Evolutionary conservation across 1,140 invertebrate species (phyloP).

Genomic region (Colletes latitarsis): DNA sequence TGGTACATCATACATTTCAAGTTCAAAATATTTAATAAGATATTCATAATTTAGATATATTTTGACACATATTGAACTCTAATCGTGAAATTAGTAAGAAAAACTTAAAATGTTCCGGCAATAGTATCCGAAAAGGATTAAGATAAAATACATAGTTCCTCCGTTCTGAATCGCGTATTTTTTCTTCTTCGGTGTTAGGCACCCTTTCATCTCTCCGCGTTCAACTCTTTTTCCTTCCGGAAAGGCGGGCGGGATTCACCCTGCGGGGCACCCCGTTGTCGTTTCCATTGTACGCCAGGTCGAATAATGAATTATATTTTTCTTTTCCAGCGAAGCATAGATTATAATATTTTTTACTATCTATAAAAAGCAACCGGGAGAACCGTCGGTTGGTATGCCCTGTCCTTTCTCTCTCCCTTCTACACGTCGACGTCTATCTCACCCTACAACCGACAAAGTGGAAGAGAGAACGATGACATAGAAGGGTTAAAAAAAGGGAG

Average conservation of each 20-base stretch:
- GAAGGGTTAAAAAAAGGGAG: slow-evolving; percentile 53
- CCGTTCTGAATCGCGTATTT: not conserved
- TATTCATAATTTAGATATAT: no score
- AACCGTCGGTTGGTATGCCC: slow-evolving; percentile 49
- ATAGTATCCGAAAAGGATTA: not conserved
- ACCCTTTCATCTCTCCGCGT: slow-evolving; percentile 48
- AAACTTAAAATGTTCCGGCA: not conserved
- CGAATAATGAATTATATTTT: slow-evolving; percentile 81
- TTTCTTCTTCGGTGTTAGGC: slow-evolving; percentile 33
- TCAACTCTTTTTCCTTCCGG: slow-evolving; percentile 71
- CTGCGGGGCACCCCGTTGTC: slow-evolving; percentile 73
- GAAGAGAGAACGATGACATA: slow-evolving; percentile 41
- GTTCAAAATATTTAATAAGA: no score
- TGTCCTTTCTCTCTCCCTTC: slow-evolving; percentile 50
- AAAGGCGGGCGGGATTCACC: slow-evolving; percentile 74
- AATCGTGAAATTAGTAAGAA: no score
- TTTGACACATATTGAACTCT: no score
- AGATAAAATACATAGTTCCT: slow-evolving; percentile 40
- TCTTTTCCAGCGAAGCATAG: slow-evolving; percentile 80
- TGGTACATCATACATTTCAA: no score
- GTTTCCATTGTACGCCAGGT: slow-evolving; percentile 71
- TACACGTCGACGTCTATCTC: slow-evolving; percentile 61
- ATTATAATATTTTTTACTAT: slow-evolving; percentile 81
- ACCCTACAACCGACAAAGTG: slow-evolving; percentile 50
- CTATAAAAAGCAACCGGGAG: slow-evolving; percentile 74